Evolutionary conservation across 1,140 invertebrate genomes (phyloP).

Genomic region (Maniola jurtina): DNA sequence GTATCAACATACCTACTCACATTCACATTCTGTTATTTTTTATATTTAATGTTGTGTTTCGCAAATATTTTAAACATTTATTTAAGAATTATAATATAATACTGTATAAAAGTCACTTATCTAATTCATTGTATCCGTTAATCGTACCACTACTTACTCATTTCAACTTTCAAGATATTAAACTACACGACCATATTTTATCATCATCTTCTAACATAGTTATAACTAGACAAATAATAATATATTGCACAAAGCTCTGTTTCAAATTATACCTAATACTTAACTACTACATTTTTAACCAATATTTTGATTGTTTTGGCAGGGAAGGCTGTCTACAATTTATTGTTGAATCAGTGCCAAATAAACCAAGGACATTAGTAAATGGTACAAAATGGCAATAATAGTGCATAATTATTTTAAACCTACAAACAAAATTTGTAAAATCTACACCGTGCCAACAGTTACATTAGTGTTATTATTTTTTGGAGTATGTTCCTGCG

Average conservation of each 20-base stretch:
- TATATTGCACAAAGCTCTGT: not conserved
- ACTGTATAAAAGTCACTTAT: no score
- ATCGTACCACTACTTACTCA: no score
- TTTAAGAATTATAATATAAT: no score
- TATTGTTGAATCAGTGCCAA: constrained; percentile 31
- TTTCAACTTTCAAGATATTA: no score
- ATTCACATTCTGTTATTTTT: no score
- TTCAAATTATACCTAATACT: not conserved
- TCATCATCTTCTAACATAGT: no score
- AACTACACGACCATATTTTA: no score
- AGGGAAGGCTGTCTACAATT: constrained; percentile 26
- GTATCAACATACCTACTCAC: not conserved
- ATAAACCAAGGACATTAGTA: constrained; percentile 25
- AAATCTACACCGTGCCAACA: constrained; percentile 23
- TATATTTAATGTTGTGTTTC: no score
- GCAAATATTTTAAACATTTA: no score
- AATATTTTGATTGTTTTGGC: constrained; percentile 30
- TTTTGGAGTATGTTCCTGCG: constrained; percentile 37
- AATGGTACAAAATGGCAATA: constrained; percentile 21
- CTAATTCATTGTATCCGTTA: no score
- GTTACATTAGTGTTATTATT: constrained; percentile 43
- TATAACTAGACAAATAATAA: no score
- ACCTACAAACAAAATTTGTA: constrained; percentile 14
- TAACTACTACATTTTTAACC: not conserved
- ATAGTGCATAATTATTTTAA: constrained; percentile 16